Base-by-base conservation (phyloP, 2,888 invertebrate genomes). In the Nesidiocoris tenuis region DNA sequence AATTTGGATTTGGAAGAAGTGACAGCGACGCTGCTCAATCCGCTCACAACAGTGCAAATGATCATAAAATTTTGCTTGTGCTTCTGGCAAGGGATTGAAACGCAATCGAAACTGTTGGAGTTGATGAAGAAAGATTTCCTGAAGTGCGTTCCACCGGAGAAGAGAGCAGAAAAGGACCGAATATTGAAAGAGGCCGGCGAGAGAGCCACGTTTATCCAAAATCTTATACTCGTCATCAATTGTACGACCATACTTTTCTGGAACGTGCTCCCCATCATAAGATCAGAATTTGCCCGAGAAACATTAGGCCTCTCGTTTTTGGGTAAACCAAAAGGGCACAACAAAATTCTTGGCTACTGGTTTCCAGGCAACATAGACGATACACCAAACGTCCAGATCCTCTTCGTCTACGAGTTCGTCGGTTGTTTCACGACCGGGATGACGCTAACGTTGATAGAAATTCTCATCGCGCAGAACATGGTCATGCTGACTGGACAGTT, bases 391-490 rank as follows among this genome's bases (percentile, higher is more conserved):
- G 39, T 19, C 17, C 59, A 75, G 21, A 39, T 68, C n/a, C 17
- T 75, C 17, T 75, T 25, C 68, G 57, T 23, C 2, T 68, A 68
- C 68, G 75, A 75, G 54, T 68, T 75, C 22, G 9, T 68, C n/a
- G 18, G 22, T 19, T 68, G 25, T 54, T 1, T 23, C 12, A 61
- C 25, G 68, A 17, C 75, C 2, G 75, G 25, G 5, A 17, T 75
- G 7, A 54, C 61, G 1, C 59, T 75, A 7, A 61, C 75, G 24
- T 9, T 68, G 16, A 1, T 57, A 9, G 75, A 75, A 68, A n/a
- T 23, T 16, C 61, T 75, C 0, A 2, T 67, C 1, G 61, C 21
- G 1, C 75, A 75, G 39, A 17, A 39, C 17, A 59, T 75, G n/a
- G 17, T 55, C 9, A 75, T 75, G 39, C 39, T 75, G 21, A 24